Evolutionary conservation across 2,888 invertebrate genomes (phyloP).

Genomic region (Leptodirus hochenwartii): DNA sequence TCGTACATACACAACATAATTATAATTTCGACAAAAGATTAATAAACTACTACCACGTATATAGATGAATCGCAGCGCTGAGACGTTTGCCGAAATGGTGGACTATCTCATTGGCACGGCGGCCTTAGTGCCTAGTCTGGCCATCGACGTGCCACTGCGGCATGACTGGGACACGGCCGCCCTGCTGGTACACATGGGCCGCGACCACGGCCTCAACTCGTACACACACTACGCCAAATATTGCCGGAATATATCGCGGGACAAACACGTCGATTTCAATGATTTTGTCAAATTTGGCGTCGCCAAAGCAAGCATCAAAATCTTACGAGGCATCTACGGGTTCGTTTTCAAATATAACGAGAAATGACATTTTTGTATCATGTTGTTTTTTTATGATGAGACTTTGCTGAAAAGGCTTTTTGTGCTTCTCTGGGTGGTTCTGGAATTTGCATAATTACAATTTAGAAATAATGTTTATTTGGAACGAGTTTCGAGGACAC

Average conservation of each 20-base stretch:
- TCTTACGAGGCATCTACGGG: constrained; percentile 49
- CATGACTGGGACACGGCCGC: constrained; percentile 29
- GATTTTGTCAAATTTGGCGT: constrained; percentile 39
- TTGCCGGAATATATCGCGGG: constrained; percentile 37
- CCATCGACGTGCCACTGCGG: constrained; percentile 26
- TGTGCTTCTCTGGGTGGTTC: too few species aligned
- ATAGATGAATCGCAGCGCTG: constrained; percentile 38
- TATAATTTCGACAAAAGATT: too few species aligned
- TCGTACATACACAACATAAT: too few species aligned
- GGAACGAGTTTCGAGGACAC: too few species aligned
- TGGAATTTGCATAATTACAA: too few species aligned
- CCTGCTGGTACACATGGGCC: constrained; percentile 39
- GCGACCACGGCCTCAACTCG: constrained; percentile 67
- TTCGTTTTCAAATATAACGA: constrained; percentile 18
- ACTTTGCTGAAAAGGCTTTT: too few species aligned
- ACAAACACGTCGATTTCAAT: constrained; percentile 27
- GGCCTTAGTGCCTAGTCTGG: constrained; percentile 41
- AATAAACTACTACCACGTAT: too few species aligned
- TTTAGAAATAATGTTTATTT: too few species aligned
- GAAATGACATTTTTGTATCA: background rate
- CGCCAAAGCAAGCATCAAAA: constrained; percentile 37
- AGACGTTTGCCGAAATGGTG: constrained; percentile 30
- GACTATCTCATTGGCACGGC: constrained; percentile 43
- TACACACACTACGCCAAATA: constrained; percentile 50
- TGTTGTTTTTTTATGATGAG: too few species aligned